phyloP scores from a whole-genome alignment of 1,140 invertebrate species.

The Periplaneta americana region DNA sequence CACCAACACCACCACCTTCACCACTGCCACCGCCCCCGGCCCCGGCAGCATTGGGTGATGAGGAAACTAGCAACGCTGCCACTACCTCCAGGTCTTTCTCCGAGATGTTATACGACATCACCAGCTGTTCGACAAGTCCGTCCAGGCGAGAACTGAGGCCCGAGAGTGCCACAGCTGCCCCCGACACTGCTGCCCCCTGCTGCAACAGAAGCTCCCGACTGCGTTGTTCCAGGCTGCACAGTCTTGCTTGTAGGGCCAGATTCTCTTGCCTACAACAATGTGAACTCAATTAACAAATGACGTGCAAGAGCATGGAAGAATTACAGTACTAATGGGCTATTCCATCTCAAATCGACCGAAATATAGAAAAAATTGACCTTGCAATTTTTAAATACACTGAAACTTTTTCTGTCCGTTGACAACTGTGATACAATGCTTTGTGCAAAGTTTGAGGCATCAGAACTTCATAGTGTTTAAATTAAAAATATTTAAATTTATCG shows the following conservation, averaged over 20 bases:
- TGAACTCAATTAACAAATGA: no score
- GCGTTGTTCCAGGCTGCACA: conserved; percentile 54
- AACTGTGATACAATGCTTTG: no score
- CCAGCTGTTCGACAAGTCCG: conserved; percentile 61
- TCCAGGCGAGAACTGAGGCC: conserved; percentile 62
- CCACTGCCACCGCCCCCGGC: neutral
- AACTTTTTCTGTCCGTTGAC: no score
- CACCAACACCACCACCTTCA: neutral
- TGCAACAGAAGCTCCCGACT: conserved; percentile 57
- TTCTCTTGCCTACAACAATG: conserved; percentile 52
- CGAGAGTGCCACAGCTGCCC: conserved; percentile 63
- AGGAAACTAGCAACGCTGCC: neutral
- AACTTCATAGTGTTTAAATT: no score
- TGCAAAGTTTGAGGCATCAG: no score
- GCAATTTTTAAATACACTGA: no score
- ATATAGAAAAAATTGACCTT: no score
- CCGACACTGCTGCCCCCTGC: conserved; percentile 63
- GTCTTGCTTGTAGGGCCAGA: conserved; percentile 55
- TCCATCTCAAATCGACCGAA: no score
- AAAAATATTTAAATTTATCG: no score
- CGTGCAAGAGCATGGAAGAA: no score
- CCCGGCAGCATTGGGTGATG: neutral
- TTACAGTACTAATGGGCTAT: no score
- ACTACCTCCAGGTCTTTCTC: conserved; percentile 65
- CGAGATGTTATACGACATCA: conserved; percentile 65